These are phyloP conservation scores for Lithophane socia DNA, from an alignment of 2,888 invertebrate species.

Conservation along the genomic window DNA sequence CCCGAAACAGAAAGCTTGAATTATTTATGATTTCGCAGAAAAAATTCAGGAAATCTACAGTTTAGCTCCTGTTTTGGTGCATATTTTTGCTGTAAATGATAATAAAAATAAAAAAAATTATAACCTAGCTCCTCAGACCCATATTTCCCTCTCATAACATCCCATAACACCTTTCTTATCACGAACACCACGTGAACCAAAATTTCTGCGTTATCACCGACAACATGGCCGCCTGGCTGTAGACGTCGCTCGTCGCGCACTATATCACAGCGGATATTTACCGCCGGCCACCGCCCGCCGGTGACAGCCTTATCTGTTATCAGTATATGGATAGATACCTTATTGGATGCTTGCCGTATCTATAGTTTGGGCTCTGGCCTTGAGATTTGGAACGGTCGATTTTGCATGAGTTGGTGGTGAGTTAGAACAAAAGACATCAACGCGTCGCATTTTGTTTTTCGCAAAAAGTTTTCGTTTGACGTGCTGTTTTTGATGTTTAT, in stretches of 20 bases:
- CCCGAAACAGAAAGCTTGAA: no score
- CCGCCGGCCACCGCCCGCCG: conserved; percentile 84
- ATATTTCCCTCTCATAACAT: not conserved
- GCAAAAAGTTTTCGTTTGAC: not conserved
- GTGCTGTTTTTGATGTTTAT: not conserved
- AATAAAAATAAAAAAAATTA: no score
- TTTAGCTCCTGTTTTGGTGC: no score
- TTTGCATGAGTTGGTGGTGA: conserved; percentile 41
- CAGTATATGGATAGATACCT: conserved; percentile 86
- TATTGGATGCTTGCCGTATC: conserved; percentile 78
- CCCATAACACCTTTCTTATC: conserved; percentile 41
- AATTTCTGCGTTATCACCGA: conserved; percentile 66
- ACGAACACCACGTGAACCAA: conserved; percentile 54
- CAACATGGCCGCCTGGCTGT: conserved; percentile 67
- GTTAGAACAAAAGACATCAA: conserved; percentile 33
- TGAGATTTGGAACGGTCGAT: conserved; percentile 68
- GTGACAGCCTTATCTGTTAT: conserved; percentile 89
- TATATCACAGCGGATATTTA: conserved; percentile 87
- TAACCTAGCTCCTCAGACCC: no score
- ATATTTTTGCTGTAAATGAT: no score
- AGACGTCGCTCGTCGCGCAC: conserved; percentile 78
- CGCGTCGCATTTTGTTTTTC: not conserved
- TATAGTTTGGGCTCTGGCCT: conserved; percentile 78
- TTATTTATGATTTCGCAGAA: no score
- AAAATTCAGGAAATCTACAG: no score